Evolutionary conservation across 1,140 invertebrate species (phyloP).

Genomic region (Aphelenchoides avenae): DNA sequence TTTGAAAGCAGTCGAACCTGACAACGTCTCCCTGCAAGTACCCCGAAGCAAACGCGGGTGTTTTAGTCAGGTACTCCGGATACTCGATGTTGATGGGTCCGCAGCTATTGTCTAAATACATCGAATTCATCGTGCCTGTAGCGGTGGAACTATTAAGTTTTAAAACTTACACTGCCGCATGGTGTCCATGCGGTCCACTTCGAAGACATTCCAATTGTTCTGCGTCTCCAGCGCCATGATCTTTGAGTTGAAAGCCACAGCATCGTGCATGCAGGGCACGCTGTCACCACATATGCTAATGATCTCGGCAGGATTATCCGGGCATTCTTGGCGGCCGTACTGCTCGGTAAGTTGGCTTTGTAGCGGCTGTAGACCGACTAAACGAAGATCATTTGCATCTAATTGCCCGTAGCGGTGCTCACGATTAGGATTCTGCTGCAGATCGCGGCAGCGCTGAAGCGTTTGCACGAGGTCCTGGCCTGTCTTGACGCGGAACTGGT

Average conservation of each 20-base stretch:
- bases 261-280: slow-evolving; percentile 55
- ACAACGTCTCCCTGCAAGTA: slow-evolving; percentile 56
- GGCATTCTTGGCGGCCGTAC: slow-evolving; percentile 41
- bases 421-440: slow-evolving; percentile 49
- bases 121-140: neutral
- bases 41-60: slow-evolving; percentile 50
- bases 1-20: slow-evolving; percentile 57
- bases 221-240: slow-evolving; percentile 44
- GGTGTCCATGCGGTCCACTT: slow-evolving; percentile 41
- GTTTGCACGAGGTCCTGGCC: slow-evolving; percentile 48
- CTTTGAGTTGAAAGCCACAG: slow-evolving; percentile 50
- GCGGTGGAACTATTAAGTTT: slow-evolving; percentile 17
- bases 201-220: slow-evolving; percentile 53
- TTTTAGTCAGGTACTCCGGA: slow-evolving; percentile 56
- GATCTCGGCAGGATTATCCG: slow-evolving; percentile 53
- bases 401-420: neutral
- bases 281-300: slow-evolving; percentile 52
- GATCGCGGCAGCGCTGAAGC: slow-evolving; percentile 50
- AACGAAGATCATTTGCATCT: slow-evolving; percentile 18
- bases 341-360: slow-evolving; percentile 33
- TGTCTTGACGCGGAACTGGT: slow-evolving; percentile 39
- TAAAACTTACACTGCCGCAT: slow-evolving; percentile 43
- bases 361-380: slow-evolving; percentile 51
- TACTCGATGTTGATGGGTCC: slow-evolving; percentile 59
- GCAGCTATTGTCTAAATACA: slow-evolving; percentile 58